A percentile compares a stretch with the other conserved stretches of the same genome.
Evolutionary conservation across 2,888 invertebrate genomes (phyloP).

Genomic region (Ophonus ardosiacus): DNA sequence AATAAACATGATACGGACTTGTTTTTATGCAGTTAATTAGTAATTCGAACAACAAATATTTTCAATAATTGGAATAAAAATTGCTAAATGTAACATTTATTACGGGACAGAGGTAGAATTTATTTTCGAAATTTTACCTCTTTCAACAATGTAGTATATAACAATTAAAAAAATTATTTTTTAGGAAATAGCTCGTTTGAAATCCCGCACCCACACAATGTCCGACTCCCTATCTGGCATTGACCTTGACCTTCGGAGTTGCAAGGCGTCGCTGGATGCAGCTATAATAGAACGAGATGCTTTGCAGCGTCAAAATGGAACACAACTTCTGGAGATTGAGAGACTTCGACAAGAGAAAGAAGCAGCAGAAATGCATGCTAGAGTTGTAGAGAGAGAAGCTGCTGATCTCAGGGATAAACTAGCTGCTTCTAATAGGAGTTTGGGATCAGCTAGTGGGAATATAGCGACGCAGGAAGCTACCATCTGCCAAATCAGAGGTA

Average conservation of each 20-base stretch:
- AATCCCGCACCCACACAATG: constrained; percentile 77
- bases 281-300: constrained; percentile 84
- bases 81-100: no score
- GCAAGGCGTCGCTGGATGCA: constrained; percentile 82
- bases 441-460: constrained; percentile 83
- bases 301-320: constrained; percentile 84
- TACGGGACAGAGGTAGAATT: no score
- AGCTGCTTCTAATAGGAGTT: constrained; percentile 80
- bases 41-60: no score
- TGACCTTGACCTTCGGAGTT: constrained; percentile 83
- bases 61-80: no score
- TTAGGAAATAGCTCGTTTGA: constrained; percentile 74
- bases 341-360: constrained; percentile 88
- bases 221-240: constrained; percentile 80
- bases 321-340: constrained; percentile 84
- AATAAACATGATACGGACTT: no score
- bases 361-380: constrained; percentile 83
- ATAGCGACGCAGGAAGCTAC: constrained; percentile 84
- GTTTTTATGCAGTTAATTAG: no score
- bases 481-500: constrained; percentile 84
- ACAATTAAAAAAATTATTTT: not conserved
- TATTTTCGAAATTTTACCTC: no score
- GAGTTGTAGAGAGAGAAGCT: constrained; percentile 86
- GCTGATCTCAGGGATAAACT: constrained; percentile 83
- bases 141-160: no score